Evolutionary conservation across 2,113 vertebrate species (phyloP).

Genomic region (Hucho hucho): DNA sequence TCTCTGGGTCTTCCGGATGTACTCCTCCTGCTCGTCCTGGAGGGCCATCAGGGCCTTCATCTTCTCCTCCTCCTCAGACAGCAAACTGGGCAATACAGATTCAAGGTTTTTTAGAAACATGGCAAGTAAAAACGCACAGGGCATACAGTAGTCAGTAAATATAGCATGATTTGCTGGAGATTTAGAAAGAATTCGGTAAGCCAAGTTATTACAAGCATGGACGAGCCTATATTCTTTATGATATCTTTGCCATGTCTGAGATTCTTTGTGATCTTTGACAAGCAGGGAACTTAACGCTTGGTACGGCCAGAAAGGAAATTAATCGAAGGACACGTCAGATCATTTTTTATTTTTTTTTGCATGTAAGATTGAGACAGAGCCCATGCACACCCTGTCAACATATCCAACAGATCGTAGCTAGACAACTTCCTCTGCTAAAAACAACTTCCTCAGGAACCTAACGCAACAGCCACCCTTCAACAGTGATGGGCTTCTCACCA

Average conservation of each 20-base stretch:
- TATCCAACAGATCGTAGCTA: slow-evolving; percentile 18
- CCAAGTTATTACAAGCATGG: too few species aligned
- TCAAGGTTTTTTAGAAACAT: too few species aligned
- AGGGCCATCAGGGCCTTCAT: slow-evolving; percentile 86
- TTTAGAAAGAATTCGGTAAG: too few species aligned
- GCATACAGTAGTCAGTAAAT: not conserved
- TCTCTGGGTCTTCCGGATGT: slow-evolving; percentile 84
- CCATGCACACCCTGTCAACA: not conserved
- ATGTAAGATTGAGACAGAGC: not conserved
- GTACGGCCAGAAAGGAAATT: too few species aligned
- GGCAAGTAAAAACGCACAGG: not conserved
- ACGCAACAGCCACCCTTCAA: slow-evolving; percentile 27
- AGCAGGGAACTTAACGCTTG: too few species aligned
- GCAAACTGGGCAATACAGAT: slow-evolving; percentile 69
- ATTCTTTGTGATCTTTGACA: too few species aligned
- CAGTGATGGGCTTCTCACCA: not conserved
- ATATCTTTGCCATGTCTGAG: too few species aligned
- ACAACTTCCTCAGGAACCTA: slow-evolving; percentile 68
- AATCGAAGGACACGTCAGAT: too few species aligned
- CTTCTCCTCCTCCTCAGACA: slow-evolving; percentile 92
- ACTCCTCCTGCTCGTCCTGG: slow-evolving; percentile 93
- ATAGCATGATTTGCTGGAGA: too few species aligned
- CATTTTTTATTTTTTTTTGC: not conserved
- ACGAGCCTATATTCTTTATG: too few species aligned
- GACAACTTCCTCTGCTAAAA: slow-evolving; percentile 59